Conservation (phyloP, 2,888 invertebrate species). For the Resseliella maxima region DNA sequence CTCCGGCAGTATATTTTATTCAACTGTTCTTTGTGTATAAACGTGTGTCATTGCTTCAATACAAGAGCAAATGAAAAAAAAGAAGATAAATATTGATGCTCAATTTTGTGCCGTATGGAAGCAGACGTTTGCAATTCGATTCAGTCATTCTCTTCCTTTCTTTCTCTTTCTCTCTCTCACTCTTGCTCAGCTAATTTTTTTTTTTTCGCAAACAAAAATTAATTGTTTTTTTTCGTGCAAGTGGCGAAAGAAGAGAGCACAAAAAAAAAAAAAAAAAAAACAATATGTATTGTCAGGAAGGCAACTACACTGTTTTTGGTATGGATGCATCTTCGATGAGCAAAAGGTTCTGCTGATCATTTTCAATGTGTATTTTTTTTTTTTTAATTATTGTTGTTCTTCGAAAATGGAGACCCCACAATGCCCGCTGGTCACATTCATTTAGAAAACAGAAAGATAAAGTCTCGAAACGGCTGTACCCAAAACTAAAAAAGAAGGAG, state of each 20-base stretch:
- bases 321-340: not conserved
- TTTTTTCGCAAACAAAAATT: conserved; percentile 30
- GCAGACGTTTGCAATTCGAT: conserved; percentile 35
- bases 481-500: no score
- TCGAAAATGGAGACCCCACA: not conserved
- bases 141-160: not conserved
- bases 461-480: not conserved
- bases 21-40: conserved; percentile 45
- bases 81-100: not conserved
- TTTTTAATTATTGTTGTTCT: conserved; percentile 20
- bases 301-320: conserved; percentile 1
- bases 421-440: not conserved
- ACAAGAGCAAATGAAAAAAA: not conserved
- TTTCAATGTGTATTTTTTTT: not conserved
- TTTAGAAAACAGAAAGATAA: not conserved
- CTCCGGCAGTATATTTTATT: conserved; percentile 16
- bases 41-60: not conserved
- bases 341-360: not conserved
- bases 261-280: no score
- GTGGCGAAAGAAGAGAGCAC: no score
- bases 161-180: not conserved
- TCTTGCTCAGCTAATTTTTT: no score
- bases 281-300: not conserved
- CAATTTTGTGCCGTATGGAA: conserved; percentile 45
- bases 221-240: conserved; percentile 19